Base-by-base conservation (phyloP, 2,797 vertebrate species). In the Anguilla anguilla region DNA sequence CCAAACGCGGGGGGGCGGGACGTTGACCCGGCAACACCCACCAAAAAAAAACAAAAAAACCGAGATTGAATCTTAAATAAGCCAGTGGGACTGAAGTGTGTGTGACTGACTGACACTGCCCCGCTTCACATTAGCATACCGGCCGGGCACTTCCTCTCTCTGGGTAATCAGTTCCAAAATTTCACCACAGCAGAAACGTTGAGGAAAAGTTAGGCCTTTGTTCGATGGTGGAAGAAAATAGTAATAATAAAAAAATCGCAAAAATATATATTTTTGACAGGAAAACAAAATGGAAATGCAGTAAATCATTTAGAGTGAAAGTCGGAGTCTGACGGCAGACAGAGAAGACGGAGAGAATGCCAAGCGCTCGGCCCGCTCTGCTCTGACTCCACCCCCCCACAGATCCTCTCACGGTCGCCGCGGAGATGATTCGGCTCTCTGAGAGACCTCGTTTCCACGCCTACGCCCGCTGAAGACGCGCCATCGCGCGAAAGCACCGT, bases 381-480 rank as follows among this genome's bases (percentile, higher is more conserved):
- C 87, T 22, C 67, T 89, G 89, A 88, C 87, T 90, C 91, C 91
- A 90, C 82, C 39, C 82, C 90, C 86, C 28, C 83, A 87, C 88
- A 88, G 87, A 86, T 88, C 61, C 86, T 90, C 89, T 90, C 90
- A 89, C 86, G 87, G 90, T 90, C 90, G 93, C 93, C 92, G 93
- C 93, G 89, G 93, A 90, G 90, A 92, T 83, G 53, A 91, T 81
- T 72, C 89, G 85, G 25, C 15, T 84, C 91, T 88, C 89, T 89
- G 82, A 72, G 72, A 84, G 69, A 28, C 28, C 57, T 17, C 19
- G 49, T 87, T 86, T 87, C 61, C 85, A 57, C 53, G 35, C 82
- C 86, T 88, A 43, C 81, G 39, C n/a, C 81, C 28, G 25, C 77
- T 49, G 5, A 1, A 13, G 72, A 49, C 17, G 49, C 5, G 9